A percentile compares a stretch with the other conserved stretches of the same genome.
phyloP scores from a whole-genome alignment of 2,113 vertebrate genomes.

The Bagarius yarrelli region DNA sequence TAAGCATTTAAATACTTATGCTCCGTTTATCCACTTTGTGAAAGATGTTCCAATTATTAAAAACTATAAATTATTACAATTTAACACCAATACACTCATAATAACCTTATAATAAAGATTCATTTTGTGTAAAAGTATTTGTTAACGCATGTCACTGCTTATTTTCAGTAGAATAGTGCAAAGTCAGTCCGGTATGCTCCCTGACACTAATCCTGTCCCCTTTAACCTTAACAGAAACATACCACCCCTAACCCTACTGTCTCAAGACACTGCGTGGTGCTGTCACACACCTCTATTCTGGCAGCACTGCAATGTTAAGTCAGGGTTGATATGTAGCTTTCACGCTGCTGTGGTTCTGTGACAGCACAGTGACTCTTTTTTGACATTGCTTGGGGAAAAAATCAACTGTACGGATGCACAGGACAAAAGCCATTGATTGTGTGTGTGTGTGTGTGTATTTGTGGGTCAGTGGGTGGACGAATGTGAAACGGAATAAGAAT shows the following conservation, averaged over 20 bases:
- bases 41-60: too few species aligned
- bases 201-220: constrained; percentile 20
- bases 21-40: too few species aligned
- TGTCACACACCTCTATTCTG: background rate
- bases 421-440: constrained; percentile 18
- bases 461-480: background rate
- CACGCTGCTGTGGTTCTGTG: constrained; percentile 19
- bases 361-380: background rate
- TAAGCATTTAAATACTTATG: too few species aligned
- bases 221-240: constrained; percentile 2
- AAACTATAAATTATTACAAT: too few species aligned
- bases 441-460: constrained; percentile 42
- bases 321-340: constrained; percentile 12
- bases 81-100: too few species aligned
- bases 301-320: background rate
- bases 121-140: too few species aligned
- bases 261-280: background rate
- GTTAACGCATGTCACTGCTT: background rate
- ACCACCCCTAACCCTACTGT: background rate
- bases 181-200: background rate
- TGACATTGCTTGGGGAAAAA: constrained; percentile 19
- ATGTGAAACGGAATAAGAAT: constrained; percentile 20
- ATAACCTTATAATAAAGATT: too few species aligned
- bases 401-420: background rate
- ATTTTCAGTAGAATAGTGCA: background rate